phyloP scores from a whole-genome alignment of 2,888 invertebrate genomes.

The Trissolcus brochymenae region DNA sequence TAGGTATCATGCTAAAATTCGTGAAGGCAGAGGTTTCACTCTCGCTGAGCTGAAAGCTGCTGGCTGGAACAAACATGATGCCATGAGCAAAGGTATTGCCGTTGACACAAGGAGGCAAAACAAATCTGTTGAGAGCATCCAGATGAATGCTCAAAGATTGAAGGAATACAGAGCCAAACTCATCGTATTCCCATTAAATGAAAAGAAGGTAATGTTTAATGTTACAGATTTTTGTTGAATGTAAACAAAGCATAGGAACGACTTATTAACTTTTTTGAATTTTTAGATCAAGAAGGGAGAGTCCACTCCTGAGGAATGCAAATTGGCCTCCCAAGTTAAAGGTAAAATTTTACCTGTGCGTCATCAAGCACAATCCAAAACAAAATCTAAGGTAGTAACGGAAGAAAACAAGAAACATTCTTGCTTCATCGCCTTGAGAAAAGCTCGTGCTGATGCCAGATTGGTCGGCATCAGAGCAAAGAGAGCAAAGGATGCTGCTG shows the following conservation, averaged over 20 bases:
- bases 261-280: slow-evolving; percentile 7
- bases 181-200: slow-evolving; percentile 97
- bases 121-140: slow-evolving; percentile 95
- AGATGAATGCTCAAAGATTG: slow-evolving; percentile 94
- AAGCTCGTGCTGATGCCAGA: slow-evolving; percentile 93
- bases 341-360: slow-evolving; percentile 91
- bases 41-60: slow-evolving; percentile 96
- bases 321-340: slow-evolving; percentile 91
- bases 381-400: slow-evolving; percentile 86
- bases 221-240: too few species aligned
- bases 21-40: slow-evolving; percentile 97
- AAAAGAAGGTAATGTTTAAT: slow-evolving; percentile 80
- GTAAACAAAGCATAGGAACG: too few species aligned
- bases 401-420: slow-evolving; percentile 95
- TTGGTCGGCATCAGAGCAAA: slow-evolving; percentile 95
- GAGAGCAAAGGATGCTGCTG: slow-evolving; percentile 95
- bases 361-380: slow-evolving; percentile 82
- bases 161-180: slow-evolving; percentile 97
- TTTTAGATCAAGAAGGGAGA: slow-evolving; percentile 86
- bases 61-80: slow-evolving; percentile 87
- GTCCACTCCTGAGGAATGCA: slow-evolving; percentile 93
- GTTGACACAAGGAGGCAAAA: slow-evolving; percentile 97
- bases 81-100: slow-evolving; percentile 94
- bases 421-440: slow-evolving; percentile 90
- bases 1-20: slow-evolving; percentile 95